These are phyloP conservation scores for Hydrocynus forskahlii DNA, from an alignment of 2,797 vertebrate genomes.

Conservation along the genomic window DNA sequence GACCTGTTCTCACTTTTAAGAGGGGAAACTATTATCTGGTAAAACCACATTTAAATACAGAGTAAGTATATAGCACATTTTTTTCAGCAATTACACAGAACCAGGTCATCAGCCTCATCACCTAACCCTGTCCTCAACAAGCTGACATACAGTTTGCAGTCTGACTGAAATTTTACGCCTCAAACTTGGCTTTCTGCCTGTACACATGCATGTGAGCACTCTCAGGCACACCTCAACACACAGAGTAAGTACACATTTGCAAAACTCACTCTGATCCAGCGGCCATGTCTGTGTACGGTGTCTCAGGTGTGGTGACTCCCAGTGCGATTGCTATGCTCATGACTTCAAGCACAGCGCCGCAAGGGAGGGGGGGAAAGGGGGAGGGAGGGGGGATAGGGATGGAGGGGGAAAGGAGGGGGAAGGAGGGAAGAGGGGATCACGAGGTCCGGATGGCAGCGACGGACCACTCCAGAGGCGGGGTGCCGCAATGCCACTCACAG, in stretches of 20 bases:
- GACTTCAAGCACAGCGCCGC: constrained; percentile 93
- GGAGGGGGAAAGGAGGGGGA: constrained; percentile 85
- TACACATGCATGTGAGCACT: background rate
- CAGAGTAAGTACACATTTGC: background rate
- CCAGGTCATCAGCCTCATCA: too few relatives aligned
- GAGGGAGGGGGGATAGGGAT: constrained; percentile 68
- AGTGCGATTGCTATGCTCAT: constrained; percentile 99
- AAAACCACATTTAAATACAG: too few relatives aligned
- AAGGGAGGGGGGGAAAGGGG: constrained; percentile 83
- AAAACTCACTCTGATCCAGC: constrained; percentile 97
- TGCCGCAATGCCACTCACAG: constrained; percentile 89
- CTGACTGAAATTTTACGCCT: too few relatives aligned
- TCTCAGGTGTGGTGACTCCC: constrained; percentile 99
- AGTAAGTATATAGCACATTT: too few relatives aligned
- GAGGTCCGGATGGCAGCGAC: constrained; percentile 88
- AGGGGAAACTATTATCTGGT: too few relatives aligned
- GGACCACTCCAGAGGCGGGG: constrained; percentile 91
- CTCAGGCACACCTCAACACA: background rate
- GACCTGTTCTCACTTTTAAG: background rate
- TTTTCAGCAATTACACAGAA: too few relatives aligned
- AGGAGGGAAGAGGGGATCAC: constrained; percentile 80
- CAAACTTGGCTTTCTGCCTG: background rate
- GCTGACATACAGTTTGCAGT: too few relatives aligned
- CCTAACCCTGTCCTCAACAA: too few relatives aligned
- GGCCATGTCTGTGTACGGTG: constrained; percentile 99